Evolutionary conservation across 2,113 vertebrate species (phyloP), one percentile per base, ranked within the genome.

Genomic region (Apteryx owenii): DNA sequence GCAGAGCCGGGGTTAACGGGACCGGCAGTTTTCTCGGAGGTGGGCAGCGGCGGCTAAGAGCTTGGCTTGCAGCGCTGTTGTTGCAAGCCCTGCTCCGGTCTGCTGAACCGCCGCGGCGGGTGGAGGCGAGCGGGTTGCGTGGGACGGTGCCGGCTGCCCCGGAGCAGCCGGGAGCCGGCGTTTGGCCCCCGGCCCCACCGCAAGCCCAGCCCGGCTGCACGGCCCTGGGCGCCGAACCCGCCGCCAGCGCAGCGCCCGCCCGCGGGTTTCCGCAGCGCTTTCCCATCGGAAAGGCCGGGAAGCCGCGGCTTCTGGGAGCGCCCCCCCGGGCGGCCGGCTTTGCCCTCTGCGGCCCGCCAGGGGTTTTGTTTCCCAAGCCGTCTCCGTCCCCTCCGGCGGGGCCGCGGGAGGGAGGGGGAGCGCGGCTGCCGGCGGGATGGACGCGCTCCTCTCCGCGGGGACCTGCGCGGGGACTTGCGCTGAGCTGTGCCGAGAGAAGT

Each of bases 201-300:
- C 36, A 38, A 38, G 36, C 36, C 36, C 36, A 7, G 36, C 36
- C 36, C 36, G 36, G 36, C 36, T 38, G 36, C 36, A 38, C 36
- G 36, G 36, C 36, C 36, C 36, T 38, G 36, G 56, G 29, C 18
- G 56, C 56, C 54, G 10, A 56, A 29, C 7, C 54, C 54, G 11
- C 28, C 4, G 54, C 28, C 26, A 28, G 54, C 8, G 14, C 54
- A 29, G 53, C 25, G 16, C 15, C 12, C 44, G 25, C 53, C 53
- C 92, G 36, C 93, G 95, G 77, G 82, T 96, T 93, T 86, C 81
- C 62, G 83, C 84, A 94, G 85, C 86, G 85, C 51, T 98, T 98
- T 98, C 96, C 96, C 97, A 92, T 94, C 94, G 96, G 97, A 98
- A 98, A 95, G 56, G 79, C 79, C 64, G 53, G 82, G 85, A 96